Percentiles rank a stretch among this genome's conserved stretches.
These are phyloP conservation scores for Holacanthus passer DNA, from an alignment of 2,113 vertebrate genomes.

Conservation along the genomic window DNA sequence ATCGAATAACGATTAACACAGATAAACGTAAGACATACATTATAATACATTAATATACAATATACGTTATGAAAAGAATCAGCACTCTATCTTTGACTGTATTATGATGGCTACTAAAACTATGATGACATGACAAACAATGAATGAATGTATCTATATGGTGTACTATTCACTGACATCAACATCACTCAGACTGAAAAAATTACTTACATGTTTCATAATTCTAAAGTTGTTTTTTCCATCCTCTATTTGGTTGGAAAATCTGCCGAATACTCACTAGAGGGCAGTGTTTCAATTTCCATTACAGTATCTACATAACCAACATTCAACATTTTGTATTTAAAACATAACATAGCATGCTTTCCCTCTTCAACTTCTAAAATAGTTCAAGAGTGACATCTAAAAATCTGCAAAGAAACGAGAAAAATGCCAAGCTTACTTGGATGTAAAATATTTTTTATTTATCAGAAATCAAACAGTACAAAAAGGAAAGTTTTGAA, in stretches of 20 bases:
- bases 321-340: no score
- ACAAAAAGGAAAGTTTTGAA: constrained; percentile 45
- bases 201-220: not conserved
- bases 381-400: not conserved
- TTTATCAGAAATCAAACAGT: constrained; percentile 52
- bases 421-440: not conserved
- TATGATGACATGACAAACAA: no score
- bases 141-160: not conserved
- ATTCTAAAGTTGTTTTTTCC: not conserved
- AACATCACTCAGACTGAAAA: no score
- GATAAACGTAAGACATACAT: no score
- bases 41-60: no score
- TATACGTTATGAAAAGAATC: not conserved
- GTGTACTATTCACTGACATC: not conserved
- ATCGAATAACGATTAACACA: no score
- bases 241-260: not conserved
- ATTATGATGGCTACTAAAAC: not conserved
- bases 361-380: not conserved
- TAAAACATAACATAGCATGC: not conserved
- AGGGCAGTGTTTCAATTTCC: constrained; percentile 11
- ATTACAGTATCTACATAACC: no score
- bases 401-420: not conserved
- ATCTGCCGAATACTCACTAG: not conserved
- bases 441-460: constrained; percentile 60
- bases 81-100: no score